Evolutionary conservation across 2,888 invertebrate genomes (phyloP).

Genomic region (Melanostoma mellinum): DNA sequence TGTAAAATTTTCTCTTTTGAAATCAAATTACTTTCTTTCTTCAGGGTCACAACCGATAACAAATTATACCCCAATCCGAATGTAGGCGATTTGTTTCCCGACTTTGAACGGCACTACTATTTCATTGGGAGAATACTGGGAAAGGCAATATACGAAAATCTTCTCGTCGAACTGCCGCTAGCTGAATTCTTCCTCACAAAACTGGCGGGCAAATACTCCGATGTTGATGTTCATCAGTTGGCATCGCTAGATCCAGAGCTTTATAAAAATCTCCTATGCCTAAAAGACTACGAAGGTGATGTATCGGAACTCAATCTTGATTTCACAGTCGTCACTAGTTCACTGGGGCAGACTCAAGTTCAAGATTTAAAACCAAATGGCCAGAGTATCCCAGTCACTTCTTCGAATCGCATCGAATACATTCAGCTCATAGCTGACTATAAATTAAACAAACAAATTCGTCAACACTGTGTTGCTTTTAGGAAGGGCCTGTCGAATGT

Average conservation of each 20-base stretch:
- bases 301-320: slow-evolving; percentile 94
- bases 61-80: slow-evolving; percentile 98
- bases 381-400: slow-evolving; percentile 93
- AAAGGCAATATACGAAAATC: slow-evolving; percentile 97
- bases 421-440: slow-evolving; percentile 98
- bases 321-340: slow-evolving; percentile 95
- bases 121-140: slow-evolving; percentile 97
- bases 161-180: slow-evolving; percentile 96
- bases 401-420: slow-evolving; percentile 96
- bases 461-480: slow-evolving; percentile 93
- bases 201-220: slow-evolving; percentile 88
- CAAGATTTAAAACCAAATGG: slow-evolving; percentile 96
- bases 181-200: slow-evolving; percentile 98
- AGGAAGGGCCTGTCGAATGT: slow-evolving; percentile 95
- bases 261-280: slow-evolving; percentile 93
- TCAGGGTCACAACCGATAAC: slow-evolving; percentile 91
- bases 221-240: slow-evolving; percentile 94
- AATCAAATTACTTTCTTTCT: slow-evolving; percentile 1
- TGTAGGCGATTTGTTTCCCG: slow-evolving; percentile 91
- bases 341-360: slow-evolving; percentile 93
- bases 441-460: slow-evolving; percentile 95
- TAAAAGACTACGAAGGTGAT: slow-evolving; percentile 93
- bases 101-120: slow-evolving; percentile 94
- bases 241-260: slow-evolving; percentile 94
- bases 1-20: slow-evolving; percentile 48